A percentile compares a stretch with the other conserved stretches of the same genome.
Evolutionary conservation across 2,888 invertebrate genomes (phyloP).

Genomic region (Pristionchus exspectatus): DNA sequence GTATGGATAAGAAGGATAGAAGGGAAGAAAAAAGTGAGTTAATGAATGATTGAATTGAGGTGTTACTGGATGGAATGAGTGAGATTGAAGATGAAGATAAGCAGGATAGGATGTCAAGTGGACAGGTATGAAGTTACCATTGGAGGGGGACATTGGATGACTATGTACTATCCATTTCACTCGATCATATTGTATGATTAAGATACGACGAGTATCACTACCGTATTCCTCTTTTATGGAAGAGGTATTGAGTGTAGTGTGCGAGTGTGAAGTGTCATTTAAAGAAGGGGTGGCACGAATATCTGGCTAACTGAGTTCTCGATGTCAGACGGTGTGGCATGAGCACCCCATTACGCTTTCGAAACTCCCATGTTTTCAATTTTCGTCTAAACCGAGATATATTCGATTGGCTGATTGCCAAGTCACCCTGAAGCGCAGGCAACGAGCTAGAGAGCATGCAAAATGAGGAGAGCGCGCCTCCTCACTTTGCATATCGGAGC

Average conservation of each 20-base stretch:
- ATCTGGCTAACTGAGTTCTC: too few species aligned
- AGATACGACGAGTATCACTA: not conserved
- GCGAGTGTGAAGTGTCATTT: not conserved
- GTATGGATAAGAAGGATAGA: not conserved
- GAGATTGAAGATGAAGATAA: not conserved
- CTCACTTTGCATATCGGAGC: too few species aligned
- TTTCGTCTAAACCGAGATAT: too few species aligned
- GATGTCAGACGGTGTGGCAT: too few species aligned
- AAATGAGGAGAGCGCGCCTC: too few species aligned
- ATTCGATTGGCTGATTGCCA: too few species aligned
- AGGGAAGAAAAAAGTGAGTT: not conserved
- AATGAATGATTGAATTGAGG: not conserved
- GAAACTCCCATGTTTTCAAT: too few species aligned
- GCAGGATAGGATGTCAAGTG: not conserved
- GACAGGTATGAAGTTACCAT: not conserved
- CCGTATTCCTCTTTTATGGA: not conserved
- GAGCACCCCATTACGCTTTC: too few species aligned
- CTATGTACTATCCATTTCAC: not conserved
- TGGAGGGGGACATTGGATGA: too few species aligned
- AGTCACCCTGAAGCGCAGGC: too few species aligned
- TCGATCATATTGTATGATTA: not conserved
- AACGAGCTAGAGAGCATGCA: too few species aligned
- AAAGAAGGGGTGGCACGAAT: too few species aligned
- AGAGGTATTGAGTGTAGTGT: conserved; percentile 24
- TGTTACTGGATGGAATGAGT: not conserved